Conservation (phyloP, 1,140 invertebrate species). For the Zaprionus tsacasi region DNA sequence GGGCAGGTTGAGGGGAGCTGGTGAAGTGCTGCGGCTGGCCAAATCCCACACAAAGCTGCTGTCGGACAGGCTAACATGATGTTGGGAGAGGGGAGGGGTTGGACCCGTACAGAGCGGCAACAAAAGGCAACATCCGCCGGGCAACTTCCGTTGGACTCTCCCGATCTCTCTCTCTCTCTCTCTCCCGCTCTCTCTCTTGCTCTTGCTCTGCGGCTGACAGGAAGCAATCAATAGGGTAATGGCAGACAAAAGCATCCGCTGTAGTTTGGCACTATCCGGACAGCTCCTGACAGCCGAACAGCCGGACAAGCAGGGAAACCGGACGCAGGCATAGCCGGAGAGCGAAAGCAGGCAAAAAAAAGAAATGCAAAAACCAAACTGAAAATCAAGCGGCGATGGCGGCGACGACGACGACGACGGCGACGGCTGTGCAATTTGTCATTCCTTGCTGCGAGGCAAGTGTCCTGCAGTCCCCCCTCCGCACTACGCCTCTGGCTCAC, state of each 20-base stretch:
- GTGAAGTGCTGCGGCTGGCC: conserved; percentile 32
- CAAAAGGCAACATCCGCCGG: conserved; percentile 67
- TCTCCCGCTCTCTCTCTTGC: not conserved
- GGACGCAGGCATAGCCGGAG: not conserved
- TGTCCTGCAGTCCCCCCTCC: conserved; percentile 6
- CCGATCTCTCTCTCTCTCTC: not conserved
- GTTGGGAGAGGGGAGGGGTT: no score
- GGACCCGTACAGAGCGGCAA: not conserved
- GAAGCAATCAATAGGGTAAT: conserved; percentile 83
- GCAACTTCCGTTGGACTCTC: conserved; percentile 54
- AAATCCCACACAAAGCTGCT: conserved; percentile 49
- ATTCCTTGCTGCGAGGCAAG: conserved; percentile 48
- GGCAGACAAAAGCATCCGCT: conserved; percentile 80
- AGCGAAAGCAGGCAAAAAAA: conserved; percentile 1
- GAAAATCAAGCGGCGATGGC: conserved; percentile 20
- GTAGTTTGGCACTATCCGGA: conserved; percentile 54
- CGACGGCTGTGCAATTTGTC: conserved; percentile 64
- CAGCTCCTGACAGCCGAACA: conserved; percentile 14
- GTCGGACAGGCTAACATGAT: conserved; percentile 29
- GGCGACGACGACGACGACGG: conserved; percentile 14
- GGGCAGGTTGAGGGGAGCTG: conserved; percentile 8
- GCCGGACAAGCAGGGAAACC: not conserved
- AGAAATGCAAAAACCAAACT: conserved; percentile 39
- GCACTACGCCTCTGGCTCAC: not conserved
- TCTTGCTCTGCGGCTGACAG: conserved; percentile 73